phyloP scores from a whole-genome alignment of 92 coral and sea anemone genomes.

The Phenganax stokvisi region DNA sequence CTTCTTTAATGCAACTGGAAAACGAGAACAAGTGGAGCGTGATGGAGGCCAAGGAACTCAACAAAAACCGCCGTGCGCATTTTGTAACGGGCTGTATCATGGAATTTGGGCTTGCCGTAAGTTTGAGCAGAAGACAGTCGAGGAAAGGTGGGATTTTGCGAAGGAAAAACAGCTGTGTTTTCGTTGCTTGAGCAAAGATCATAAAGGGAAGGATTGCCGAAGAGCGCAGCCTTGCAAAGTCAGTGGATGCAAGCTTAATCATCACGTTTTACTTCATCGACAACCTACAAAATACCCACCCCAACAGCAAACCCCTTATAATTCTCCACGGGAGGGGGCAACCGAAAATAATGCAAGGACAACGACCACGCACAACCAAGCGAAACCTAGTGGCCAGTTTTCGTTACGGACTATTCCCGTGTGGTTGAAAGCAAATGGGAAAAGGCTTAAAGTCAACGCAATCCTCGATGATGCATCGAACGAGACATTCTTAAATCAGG shows the following conservation, averaged over 20 bases:
- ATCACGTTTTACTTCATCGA: conserved; percentile 32
- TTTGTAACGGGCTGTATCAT: neutral
- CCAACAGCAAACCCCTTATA: neutral
- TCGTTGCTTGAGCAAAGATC: conserved; percentile 50
- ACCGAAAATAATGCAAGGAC: neutral
- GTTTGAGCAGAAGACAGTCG: neutral
- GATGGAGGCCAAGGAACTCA: neutral
- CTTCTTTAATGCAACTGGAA: neutral
- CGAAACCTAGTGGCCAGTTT: conserved; percentile 16
- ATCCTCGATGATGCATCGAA: conserved; percentile 57
- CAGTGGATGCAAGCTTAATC: conserved; percentile 32
- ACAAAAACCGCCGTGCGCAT: neutral
- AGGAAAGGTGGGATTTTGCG: conserved; percentile 41
- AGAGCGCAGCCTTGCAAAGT: conserved; percentile 38
- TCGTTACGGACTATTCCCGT: conserved; percentile 48
- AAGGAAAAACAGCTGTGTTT: conserved; percentile 57
- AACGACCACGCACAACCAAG: neutral
- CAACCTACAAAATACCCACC: neutral
- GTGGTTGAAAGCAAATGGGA: conserved; percentile 47
- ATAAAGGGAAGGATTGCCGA: conserved; percentile 44
- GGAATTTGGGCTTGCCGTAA: neutral
- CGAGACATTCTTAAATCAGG: conserved; percentile 37
- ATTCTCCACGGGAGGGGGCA: conserved; percentile 10
- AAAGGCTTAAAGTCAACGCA: conserved; percentile 47
- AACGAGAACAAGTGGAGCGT: neutral